A percentile compares a stretch with the other conserved stretches of the same genome.
These are phyloP conservation scores for Laspeyria flexula DNA, from an alignment of 2,888 invertebrate species.

Conservation along the genomic window DNA sequence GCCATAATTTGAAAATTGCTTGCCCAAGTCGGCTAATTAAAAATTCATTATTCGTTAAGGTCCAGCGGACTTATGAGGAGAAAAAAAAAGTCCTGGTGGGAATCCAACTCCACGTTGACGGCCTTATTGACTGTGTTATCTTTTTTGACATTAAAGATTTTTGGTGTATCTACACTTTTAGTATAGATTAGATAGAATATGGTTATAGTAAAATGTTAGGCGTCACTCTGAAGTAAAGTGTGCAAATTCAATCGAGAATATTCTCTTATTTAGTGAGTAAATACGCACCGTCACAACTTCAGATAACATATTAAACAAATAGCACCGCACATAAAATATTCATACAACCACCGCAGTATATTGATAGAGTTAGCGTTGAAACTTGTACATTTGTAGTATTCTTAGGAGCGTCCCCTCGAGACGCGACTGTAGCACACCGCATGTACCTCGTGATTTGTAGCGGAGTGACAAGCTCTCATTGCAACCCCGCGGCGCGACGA, in stretches of 20 bases:
- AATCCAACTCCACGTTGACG: too few species aligned
- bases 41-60: too few species aligned
- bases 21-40: too few species aligned
- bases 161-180: too few species aligned
- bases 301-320: neutral
- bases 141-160: too few species aligned
- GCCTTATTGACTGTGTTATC: too few species aligned
- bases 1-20: too few species aligned
- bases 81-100: too few species aligned
- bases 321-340: neutral
- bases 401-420: constrained; percentile 41
- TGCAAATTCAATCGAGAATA: neutral
- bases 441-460: constrained; percentile 64
- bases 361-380: constrained; percentile 26
- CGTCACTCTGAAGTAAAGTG: too few species aligned
- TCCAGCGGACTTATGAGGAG: too few species aligned
- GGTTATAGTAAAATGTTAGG: too few species aligned
- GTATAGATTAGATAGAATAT: too few species aligned
- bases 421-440: constrained; percentile 38
- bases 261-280: neutral
- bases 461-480: constrained; percentile 68
- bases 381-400: constrained; percentile 36
- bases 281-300: neutral
- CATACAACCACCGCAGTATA: neutral
- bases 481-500: constrained; percentile 53